Evolutionary conservation across 2,113 vertebrate genomes (phyloP), one percentile per base, ranked within the genome.

Genomic region (Pedionomus torquatus): DNA sequence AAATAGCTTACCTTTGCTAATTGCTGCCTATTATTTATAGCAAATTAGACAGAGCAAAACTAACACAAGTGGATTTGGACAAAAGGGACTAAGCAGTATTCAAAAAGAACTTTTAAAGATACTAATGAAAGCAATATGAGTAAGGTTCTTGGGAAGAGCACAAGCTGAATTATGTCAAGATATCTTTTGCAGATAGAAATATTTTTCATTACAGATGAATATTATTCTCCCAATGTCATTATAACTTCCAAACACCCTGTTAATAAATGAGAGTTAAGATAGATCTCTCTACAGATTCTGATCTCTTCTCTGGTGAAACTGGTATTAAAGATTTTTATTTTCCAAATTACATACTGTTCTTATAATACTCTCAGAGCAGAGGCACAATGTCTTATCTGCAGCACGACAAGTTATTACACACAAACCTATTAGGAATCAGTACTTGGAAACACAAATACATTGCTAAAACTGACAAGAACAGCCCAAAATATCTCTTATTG

Each of bases 301-400:
- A 89, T 96, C 86, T 95, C 79, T 33, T 86, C 75, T 71, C 86
- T 68, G 60, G 20, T 41, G 86, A 68, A 74, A 9, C 41, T 14
- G 16, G 37, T 93, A 95, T 93, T 96, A 89, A 75, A 95, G 89
- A 92, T 71, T 78, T 89, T 93, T 87, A 72, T 97, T 96, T 96
- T 87, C 89, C 20, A 87, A 91, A 95, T 94, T 33, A 92, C 35
- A 11, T 20, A 37, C 65, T 81, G 13, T 83, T 93, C 90, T 70
- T 85, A 30, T 25, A 82, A 61, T 4, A 65, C 35, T 33, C 79
- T 60, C 66, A 61, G 48, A 65, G 69, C 76, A 94, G 75, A 89
- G 69, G 52, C 90, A 83, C 83, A 41, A 15, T 28, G 52, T 18
- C 77, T 92, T 96, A 95, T 87, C 93, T 84, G 72, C 58, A 92